Evolutionary conservation across 2,888 invertebrate genomes (phyloP), one percentile per base, ranked within the genome.

Genomic region (Hetaerina titia): DNA sequence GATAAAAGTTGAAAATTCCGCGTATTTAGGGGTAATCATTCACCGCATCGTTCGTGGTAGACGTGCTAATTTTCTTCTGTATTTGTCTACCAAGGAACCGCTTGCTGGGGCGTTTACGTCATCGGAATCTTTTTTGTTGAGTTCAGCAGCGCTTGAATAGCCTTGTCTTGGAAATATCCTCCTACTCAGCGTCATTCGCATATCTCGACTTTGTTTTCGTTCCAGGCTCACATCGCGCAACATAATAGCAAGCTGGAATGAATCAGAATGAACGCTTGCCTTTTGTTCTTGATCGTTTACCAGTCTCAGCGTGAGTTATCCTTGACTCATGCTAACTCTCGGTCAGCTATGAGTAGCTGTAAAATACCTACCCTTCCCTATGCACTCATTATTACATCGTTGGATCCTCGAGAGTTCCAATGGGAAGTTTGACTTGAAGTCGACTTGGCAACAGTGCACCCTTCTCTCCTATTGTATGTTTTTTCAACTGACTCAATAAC

Each of bases 401-500:
- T 81, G 25, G 25, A 81, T 81, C 81, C 81, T 25, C 81, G 31
- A 81, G n/a, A 13, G 13, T 22, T 15, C 31, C 9, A 81, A 11
- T 31, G 81, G 69, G 92, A 92, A 92, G 92, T 56, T 69, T 13
- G 7, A 22, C 4, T 69, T 13, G 7, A 22, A 0, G 56, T 31
- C 9, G 69, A 69, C 56, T 69, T 92, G 92, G 92, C 92, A 92
- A 92, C 92, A 15, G 45, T 69, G 92, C 69, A 13, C 92, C 45
- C 64, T n/a, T 92, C 64, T 92, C 92, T 17, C 92, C 69, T 56
- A 92, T 9, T 56, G 69, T 92, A 13, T 90, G 56, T 88, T 45
- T 92, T 69, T 92, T 92, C 56, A n/a, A 64, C n/a, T 56, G 92
- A 92, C 92, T 92, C 92, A 56, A 45, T 92, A 69, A 64, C 74